These are phyloP conservation scores for Gryon sp. DNA, from an alignment of 1,140 invertebrate species.

Conservation along the genomic window DNA sequence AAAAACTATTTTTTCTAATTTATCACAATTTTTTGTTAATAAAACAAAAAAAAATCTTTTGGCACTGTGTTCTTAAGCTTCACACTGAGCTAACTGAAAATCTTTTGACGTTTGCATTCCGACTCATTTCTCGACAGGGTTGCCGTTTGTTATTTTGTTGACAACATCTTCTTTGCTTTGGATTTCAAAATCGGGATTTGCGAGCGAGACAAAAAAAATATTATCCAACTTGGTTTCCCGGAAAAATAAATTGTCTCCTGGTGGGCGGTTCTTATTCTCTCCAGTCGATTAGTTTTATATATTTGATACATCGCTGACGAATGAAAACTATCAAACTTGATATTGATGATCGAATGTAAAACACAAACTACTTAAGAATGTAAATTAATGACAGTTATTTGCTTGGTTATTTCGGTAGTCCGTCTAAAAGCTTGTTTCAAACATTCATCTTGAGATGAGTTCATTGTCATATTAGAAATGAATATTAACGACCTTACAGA, in stretches of 20 bases:
- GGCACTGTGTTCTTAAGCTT: slow-evolving; percentile 35
- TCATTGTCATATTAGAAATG: slow-evolving; percentile 26
- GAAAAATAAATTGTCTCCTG: slow-evolving; percentile 34
- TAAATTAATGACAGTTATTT: slow-evolving; percentile 25
- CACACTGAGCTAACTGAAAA: slow-evolving; percentile 36
- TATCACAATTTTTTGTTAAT: no score
- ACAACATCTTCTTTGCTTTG: slow-evolving; percentile 24
- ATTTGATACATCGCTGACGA: slow-evolving; percentile 45
- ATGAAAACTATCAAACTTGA: slow-evolving; percentile 23
- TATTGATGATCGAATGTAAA: slow-evolving; percentile 23
- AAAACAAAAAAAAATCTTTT: no score
- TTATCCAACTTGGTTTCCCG: slow-evolving; percentile 26
- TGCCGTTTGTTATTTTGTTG: slow-evolving; percentile 59
- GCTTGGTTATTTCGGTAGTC: no score
- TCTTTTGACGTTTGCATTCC: slow-evolving; percentile 53
- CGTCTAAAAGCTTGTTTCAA: slow-evolving; percentile 13
- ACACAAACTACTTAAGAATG: slow-evolving; percentile 25
- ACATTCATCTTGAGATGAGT: slow-evolving; percentile 4
- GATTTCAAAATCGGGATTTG: slow-evolving; percentile 28
- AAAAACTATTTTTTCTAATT: no score
- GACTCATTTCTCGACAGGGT: slow-evolving; percentile 54
- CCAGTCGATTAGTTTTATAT: slow-evolving; percentile 9
- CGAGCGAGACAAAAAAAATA: slow-evolving; percentile 36
- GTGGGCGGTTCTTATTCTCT: neutral
- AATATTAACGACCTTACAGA: neutral